Evolutionary conservation across 1,140 invertebrate species (phyloP).

Genomic region (Drosophila micromelanica): DNA sequence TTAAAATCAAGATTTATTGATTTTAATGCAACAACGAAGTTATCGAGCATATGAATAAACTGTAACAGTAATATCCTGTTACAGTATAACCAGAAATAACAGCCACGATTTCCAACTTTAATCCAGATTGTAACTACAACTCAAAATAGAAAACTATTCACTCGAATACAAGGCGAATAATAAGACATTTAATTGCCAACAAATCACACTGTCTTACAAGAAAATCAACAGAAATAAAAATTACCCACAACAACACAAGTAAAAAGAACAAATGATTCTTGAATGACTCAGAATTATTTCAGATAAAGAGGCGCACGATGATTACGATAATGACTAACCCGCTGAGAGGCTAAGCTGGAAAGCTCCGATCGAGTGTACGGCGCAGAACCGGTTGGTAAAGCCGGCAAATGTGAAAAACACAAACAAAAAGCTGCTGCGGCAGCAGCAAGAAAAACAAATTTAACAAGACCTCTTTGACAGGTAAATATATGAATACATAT

Average conservation of each 20-base stretch:
- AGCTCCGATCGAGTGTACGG: constrained; percentile 3
- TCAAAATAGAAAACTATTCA: too few species aligned
- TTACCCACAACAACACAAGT: background rate
- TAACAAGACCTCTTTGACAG: background rate
- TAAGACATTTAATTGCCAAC: background rate
- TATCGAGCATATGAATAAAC: too few species aligned
- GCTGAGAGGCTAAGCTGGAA: constrained; percentile 1
- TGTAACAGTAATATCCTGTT: too few species aligned
- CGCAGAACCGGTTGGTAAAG: constrained; percentile 9
- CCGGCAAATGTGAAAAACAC: constrained; percentile 4
- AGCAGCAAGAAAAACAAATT: constrained; percentile 10
- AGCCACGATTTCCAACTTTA: too few species aligned
- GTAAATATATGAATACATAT: constrained; percentile 1
- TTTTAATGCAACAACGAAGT: too few species aligned
- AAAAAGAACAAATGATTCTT: background rate
- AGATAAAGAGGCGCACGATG: constrained; percentile 35
- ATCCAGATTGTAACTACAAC: too few species aligned
- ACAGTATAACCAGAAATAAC: too few species aligned
- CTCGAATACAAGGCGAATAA: background rate
- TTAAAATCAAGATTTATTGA: too few species aligned
- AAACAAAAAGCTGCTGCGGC: background rate
- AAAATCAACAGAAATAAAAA: background rate
- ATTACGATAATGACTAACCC: constrained; percentile 41
- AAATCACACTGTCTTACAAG: too few species aligned
- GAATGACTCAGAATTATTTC: constrained; percentile 37